Evolutionary conservation across 2,888 invertebrate species (phyloP).

Genomic region (Hypsopygia costalis): DNA sequence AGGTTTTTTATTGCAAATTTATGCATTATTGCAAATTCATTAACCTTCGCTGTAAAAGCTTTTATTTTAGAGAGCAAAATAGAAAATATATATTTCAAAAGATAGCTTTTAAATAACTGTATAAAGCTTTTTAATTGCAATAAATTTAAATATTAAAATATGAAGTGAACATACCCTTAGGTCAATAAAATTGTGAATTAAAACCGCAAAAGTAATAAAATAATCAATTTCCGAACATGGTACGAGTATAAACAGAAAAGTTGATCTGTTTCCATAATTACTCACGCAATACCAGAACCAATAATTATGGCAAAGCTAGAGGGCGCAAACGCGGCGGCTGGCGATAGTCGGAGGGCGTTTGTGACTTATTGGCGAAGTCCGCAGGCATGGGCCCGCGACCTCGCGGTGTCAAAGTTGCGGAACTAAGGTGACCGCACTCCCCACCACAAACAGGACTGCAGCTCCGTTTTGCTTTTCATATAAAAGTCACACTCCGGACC

Average conservation of each 20-base stretch:
- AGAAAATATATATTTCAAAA: no score
- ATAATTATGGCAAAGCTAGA: slow-evolving; percentile 23
- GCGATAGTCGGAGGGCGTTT: slow-evolving; percentile 24
- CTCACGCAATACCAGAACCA: slow-evolving; percentile 33
- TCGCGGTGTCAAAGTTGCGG: slow-evolving; percentile 79
- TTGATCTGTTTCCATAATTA: slow-evolving; percentile 38
- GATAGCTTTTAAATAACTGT: no score
- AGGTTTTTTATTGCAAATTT: no score
- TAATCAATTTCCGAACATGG: no score
- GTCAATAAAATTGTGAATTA: no score
- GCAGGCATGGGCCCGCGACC: slow-evolving; percentile 59
- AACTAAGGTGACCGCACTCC: slow-evolving; percentile 72
- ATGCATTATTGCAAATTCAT: no score
- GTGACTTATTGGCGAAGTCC: slow-evolving; percentile 38
- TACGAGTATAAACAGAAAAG: slow-evolving; percentile 32
- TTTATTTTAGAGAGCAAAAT: no score
- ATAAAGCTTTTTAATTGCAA: no score
- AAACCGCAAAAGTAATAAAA: no score
- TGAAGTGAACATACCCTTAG: no score
- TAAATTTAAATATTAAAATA: no score
- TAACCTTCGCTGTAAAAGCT: no score
- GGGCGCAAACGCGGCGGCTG: slow-evolving; percentile 13
- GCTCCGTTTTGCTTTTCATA: slow-evolving; percentile 76
- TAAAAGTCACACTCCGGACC: slow-evolving; percentile 68
- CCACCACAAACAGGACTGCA: slow-evolving; percentile 62